Evolutionary conservation across 1,140 invertebrate genomes (phyloP).

Genomic region (Phymastichus coffea): DNA sequence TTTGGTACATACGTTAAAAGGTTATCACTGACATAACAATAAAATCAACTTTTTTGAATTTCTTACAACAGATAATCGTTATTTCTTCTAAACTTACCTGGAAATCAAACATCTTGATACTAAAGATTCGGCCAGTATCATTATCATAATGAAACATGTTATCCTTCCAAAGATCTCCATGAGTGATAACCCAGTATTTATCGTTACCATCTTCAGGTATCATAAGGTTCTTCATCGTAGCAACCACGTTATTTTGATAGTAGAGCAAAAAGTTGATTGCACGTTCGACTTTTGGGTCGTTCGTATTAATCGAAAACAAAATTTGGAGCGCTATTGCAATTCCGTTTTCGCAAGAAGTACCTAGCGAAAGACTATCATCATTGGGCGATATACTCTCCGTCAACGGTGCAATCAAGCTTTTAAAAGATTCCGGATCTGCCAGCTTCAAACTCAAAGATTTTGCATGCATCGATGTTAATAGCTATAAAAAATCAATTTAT

Average conservation of each 20-base stretch:
- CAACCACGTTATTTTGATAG: constrained; percentile 5
- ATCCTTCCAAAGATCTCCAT: constrained; percentile 54
- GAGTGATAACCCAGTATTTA: constrained; percentile 42
- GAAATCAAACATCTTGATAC: constrained; percentile 48
- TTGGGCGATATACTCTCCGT: constrained; percentile 35
- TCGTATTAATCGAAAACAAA: constrained; percentile 29
- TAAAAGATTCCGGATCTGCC: constrained; percentile 35
- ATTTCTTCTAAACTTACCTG: no score
- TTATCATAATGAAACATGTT: constrained; percentile 47
- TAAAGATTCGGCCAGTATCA: constrained; percentile 11
- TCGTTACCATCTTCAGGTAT: not conserved
- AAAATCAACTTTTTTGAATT: no score
- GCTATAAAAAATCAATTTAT: no score
- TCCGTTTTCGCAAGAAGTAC: constrained; percentile 25
- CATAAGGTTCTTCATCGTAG: constrained; percentile 24
- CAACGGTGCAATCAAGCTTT: constrained; percentile 25
- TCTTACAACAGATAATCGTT: no score
- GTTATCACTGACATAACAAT: no score
- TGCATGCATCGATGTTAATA: constrained; percentile 51
- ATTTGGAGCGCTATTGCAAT: constrained; percentile 20
- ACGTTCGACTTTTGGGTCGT: constrained; percentile 12
- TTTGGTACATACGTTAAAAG: no score
- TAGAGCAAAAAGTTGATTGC: constrained; percentile 11
- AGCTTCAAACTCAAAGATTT: constrained; percentile 47
- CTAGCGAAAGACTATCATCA: constrained; percentile 22